Base-by-base conservation (phyloP, 64 coral and sea anemone genomes). In the Porites australiensis region DNA sequence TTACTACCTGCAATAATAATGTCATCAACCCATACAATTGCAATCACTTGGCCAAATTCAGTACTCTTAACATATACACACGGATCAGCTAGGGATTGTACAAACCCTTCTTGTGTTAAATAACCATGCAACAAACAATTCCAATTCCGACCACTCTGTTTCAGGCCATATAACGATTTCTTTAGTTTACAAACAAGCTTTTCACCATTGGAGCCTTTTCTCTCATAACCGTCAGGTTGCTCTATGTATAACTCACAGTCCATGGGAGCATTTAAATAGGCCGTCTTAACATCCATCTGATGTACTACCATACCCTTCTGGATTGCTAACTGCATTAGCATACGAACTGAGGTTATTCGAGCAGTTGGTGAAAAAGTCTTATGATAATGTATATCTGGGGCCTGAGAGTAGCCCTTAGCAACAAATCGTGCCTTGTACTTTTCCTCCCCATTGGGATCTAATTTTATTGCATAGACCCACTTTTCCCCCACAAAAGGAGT, bases 331-430 rank as follows among this genome's bases (percentile, higher is more conserved):
- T 87, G 82, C 4, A 67, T 70, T 54, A 93, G 55, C 0, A 93
- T 71, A 67, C 74, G 3, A 47, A 87, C 73, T 4, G 91, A 93
- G 44, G 71, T 87, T 13, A 93, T 60, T 11, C 23, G 13, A 45
- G 82, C 90, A 27, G 82, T 87, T 13, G 90, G 82, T 43, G 90
- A 54, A 87, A 77, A 93, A 75, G 91, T 93, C 83, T 93, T 72
- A 50, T 78, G 71, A 45, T 87, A 93, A 93, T 93, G 83, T 68
- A 93, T 77, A 46, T 23, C 91, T 59, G 82, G 13, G 14, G 64
- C 50, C 63, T 93, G 82, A 45, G 72, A 78, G 70, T 92, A 93
- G 51, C 82, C 91, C 64, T 93, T 87, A 23, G 82, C 91, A 46
- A 87, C 91, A 87, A 77, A 93, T 44, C 91, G 51, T 54, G 82